Evolutionary conservation across 2,113 vertebrate species (phyloP).

Genomic region (Fregetta grallaria): DNA sequence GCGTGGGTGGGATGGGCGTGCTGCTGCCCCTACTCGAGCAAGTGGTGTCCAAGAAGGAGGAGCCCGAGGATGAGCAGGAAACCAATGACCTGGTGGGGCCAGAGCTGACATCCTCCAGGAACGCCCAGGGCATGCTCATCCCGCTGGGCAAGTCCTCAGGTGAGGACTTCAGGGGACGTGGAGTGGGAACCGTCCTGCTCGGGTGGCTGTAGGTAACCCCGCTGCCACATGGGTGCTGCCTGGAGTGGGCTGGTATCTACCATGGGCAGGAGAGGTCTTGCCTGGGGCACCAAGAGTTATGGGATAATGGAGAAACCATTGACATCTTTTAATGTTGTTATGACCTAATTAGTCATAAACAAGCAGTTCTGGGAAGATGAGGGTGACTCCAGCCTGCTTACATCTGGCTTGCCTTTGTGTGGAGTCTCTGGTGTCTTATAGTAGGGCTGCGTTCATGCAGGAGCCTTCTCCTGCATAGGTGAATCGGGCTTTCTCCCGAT

Average conservation of each 20-base stretch:
- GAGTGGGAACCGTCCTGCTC: neutral
- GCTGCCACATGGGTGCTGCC: neutral
- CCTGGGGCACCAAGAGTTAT: neutral
- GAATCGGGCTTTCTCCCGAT: rapidly evolving
- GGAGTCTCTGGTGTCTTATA: neutral
- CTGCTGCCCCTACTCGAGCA: slow-evolving; percentile 90
- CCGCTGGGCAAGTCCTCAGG: slow-evolving; percentile 87
- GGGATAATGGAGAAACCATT: rapidly evolving
- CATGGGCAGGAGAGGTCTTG: neutral
- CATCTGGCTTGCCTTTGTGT: neutral
- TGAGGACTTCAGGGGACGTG: neutral
- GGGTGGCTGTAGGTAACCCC: neutral
- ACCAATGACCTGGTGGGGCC: slow-evolving; percentile 88
- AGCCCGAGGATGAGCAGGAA: slow-evolving; percentile 77
- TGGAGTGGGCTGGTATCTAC: neutral
- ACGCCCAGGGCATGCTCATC: slow-evolving; percentile 83
- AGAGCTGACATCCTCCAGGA: slow-evolving; percentile 85
- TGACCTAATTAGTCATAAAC: neutral
- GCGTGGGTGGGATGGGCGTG: slow-evolving; percentile 88
- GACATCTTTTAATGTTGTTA: neutral
- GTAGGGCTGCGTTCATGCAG: neutral
- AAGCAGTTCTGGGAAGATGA: neutral
- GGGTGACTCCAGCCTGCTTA: neutral
- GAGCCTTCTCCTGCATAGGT: rapidly evolving
- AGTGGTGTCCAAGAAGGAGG: slow-evolving; percentile 79